These are phyloP conservation scores for Parelbella ahira DNA, from an alignment of 2,888 invertebrate genomes.

Conservation along the genomic window DNA sequence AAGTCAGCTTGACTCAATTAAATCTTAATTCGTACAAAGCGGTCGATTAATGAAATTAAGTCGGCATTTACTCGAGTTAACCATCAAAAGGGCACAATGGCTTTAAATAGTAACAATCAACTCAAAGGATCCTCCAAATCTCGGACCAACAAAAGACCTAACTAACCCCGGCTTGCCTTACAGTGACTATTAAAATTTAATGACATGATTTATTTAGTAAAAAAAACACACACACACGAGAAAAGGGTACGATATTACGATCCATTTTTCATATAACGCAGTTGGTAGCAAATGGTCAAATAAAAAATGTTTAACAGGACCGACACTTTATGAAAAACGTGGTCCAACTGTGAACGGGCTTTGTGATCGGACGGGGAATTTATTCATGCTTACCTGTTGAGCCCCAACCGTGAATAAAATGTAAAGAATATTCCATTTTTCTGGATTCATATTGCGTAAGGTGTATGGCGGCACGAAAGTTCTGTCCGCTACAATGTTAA, in stretches of 20 bases:
- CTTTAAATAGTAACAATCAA: slow-evolving; percentile 76
- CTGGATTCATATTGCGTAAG: slow-evolving; percentile 73
- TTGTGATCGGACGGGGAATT: slow-evolving; percentile 74
- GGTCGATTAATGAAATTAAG: slow-evolving; percentile 80
- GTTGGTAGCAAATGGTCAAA: slow-evolving; percentile 80
- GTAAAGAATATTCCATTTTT: slow-evolving; percentile 77
- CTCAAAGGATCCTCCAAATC: slow-evolving; percentile 64
- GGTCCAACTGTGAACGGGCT: slow-evolving; percentile 63
- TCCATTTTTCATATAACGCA: slow-evolving; percentile 80
- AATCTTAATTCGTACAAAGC: slow-evolving; percentile 78
- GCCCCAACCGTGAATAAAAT: slow-evolving; percentile 73
- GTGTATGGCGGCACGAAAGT: slow-evolving; percentile 46
- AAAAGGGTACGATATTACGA: slow-evolving; percentile 79
- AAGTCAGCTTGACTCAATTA: slow-evolving; percentile 74
- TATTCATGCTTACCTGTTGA: slow-evolving; percentile 75
- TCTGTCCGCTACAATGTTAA: slow-evolving; percentile 2
- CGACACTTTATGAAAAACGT: slow-evolving; percentile 79
- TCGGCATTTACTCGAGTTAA: slow-evolving; percentile 75
- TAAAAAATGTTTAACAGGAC: slow-evolving; percentile 77
- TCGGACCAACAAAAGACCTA: slow-evolving; percentile 71
- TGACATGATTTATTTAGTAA: slow-evolving; percentile 78
- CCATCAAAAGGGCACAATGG: slow-evolving; percentile 67
- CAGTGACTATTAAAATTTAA: slow-evolving; percentile 80
- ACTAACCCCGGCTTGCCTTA: slow-evolving; percentile 67
- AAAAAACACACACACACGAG: slow-evolving; percentile 57